Evolutionary conservation across 2,797 vertebrate genomes (phyloP).

Genomic region (Thamnophis elegans): DNA sequence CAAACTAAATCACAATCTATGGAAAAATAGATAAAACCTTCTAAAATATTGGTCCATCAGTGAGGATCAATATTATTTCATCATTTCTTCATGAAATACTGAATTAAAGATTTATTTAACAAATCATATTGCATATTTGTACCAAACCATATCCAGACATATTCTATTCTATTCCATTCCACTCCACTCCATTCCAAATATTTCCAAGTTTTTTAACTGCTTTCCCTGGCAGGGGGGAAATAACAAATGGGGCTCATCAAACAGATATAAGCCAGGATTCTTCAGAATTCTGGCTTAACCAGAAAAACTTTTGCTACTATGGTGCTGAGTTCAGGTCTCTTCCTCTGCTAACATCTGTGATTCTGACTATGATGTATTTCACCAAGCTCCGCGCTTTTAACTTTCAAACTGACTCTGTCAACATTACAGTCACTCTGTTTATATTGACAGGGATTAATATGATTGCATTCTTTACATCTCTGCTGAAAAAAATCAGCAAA

Average conservation of each 20-base stretch:
- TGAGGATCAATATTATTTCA: not conserved
- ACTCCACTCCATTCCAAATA: no score
- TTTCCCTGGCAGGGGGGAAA: not conserved
- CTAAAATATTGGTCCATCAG: not conserved
- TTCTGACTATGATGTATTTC: not conserved
- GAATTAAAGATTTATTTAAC: not conserved
- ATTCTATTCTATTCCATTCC: no score
- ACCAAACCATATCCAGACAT: not conserved
- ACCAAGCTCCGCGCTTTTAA: not conserved
- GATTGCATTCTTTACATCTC: not conserved
- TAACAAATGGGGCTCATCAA: not conserved
- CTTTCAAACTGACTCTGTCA: not conserved
- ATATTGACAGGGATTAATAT: not conserved
- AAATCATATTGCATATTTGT: not conserved
- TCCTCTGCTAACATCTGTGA: not conserved
- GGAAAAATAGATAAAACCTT: not conserved
- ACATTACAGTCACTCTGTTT: not conserved
- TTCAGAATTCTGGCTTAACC: not conserved
- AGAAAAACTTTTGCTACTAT: not conserved
- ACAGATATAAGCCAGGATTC: not conserved
- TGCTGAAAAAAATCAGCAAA: not conserved
- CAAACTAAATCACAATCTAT: not conserved
- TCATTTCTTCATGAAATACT: not conserved
- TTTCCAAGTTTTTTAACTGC: not conserved
- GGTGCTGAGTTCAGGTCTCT: not conserved